phyloP scores from a whole-genome alignment of 2,113 vertebrate species.

The Forbesichthys agassizii region DNA sequence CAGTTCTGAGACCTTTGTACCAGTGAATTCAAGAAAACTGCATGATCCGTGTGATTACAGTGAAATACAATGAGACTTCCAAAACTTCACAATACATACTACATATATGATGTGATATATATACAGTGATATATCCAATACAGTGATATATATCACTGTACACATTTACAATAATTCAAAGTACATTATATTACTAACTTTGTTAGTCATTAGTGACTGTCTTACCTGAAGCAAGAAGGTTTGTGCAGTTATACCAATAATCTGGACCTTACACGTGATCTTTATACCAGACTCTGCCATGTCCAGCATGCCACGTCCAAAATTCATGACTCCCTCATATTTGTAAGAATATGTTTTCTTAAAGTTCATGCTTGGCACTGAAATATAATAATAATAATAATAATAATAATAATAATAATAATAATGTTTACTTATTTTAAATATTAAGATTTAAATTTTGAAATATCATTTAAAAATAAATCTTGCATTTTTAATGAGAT shows the following conservation, averaged over 20 bases:
- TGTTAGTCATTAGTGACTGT: no score
- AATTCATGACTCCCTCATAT: conserved; percentile 70
- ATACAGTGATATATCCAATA: no score
- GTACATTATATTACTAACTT: no score
- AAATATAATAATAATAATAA: conserved; percentile 15
- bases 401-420: background rate
- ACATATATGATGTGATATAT: no score
- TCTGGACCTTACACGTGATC: conserved; percentile 66
- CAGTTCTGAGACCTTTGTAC: conserved; percentile 65
- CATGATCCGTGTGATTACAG: background rate
- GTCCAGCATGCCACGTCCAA: conserved; percentile 65
- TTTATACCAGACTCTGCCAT: conserved; percentile 66
- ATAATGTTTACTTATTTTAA: background rate
- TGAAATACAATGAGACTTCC: no score
- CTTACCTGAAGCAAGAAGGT: conserved; percentile 72
- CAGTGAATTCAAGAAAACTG: background rate
- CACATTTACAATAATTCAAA: no score
- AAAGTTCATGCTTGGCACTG: conserved; percentile 66
- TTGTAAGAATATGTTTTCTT: conserved; percentile 74
- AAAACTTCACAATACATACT: no score
- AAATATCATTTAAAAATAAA: background rate
- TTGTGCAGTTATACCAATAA: conserved; percentile 54
- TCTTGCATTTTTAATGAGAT: background rate
- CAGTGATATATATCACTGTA: no score
- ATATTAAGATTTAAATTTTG: background rate